Percentiles rank a stretch among this genome's conserved stretches.
phyloP scores from a whole-genome alignment of 2,888 invertebrate species.

The Mechanitis mazaeus region DNA sequence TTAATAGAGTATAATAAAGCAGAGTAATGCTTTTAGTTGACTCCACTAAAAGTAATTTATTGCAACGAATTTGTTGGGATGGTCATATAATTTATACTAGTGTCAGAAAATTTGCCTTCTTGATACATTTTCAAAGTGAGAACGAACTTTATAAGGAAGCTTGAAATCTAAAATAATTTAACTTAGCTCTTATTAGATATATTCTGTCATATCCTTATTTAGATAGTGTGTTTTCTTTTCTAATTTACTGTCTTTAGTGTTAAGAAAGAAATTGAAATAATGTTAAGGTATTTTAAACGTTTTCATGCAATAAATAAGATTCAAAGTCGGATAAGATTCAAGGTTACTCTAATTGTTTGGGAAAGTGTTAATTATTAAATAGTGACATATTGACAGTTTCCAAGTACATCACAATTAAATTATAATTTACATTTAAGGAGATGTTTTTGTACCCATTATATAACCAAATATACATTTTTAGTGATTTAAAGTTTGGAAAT shows the following conservation, averaged over 20 bases:
- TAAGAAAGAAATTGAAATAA: background rate
- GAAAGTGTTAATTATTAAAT: background rate
- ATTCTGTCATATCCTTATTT: background rate
- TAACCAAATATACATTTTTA: background rate
- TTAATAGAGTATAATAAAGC: constrained; percentile 5
- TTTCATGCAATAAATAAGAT: background rate
- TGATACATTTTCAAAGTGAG: too few species aligned
- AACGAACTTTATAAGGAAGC: too few species aligned
- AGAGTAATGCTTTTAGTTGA: constrained; percentile 7
- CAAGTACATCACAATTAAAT: constrained; percentile 1
- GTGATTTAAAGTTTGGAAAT: background rate
- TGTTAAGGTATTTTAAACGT: background rate
- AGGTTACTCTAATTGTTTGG: background rate
- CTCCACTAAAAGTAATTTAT: constrained; percentile 7
- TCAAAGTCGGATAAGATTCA: background rate
- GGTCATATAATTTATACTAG: background rate
- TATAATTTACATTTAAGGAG: background rate
- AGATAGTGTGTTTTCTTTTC: background rate
- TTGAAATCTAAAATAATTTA: too few species aligned
- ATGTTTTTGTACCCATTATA: background rate
- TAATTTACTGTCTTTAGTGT: too few species aligned
- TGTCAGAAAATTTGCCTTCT: too few species aligned
- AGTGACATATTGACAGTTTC: background rate
- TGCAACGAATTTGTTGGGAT: constrained; percentile 1
- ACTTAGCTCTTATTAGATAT: background rate